Evolutionary conservation across 2,888 invertebrate genomes (phyloP), one percentile per base, ranked within the genome.

Genomic region (Cataglyphis rosenhaueri): DNA sequence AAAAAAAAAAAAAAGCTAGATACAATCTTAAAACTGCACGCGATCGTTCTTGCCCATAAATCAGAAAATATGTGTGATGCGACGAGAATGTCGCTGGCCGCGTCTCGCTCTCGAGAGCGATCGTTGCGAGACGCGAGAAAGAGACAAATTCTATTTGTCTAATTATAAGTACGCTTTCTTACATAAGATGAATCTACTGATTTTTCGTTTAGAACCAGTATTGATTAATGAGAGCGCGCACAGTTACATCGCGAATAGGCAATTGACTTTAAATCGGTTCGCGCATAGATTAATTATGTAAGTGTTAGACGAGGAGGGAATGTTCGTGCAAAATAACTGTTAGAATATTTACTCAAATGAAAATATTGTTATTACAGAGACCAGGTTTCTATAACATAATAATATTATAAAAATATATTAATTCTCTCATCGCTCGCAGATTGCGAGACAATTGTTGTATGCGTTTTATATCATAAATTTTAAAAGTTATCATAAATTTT

Each of bases 11-110:
- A 52, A 52, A 52, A 8, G 8, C 82, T 85, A 85, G 89, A 88
- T 88, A 76, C 79, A 66, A 86, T 88, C 88, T 85, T 57, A 85
- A 88, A 84, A 88, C 82, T 52, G 83, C 81, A 82, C 78, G 83
- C 62, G 74, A 70, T 79, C 81, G 62, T 32, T 32, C 55, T 29
- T 32, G 81, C 84, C 88, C 90, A 86, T 92, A 91, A 92, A 92
- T 92, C 88, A 91, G 89, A 86, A 88, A 89, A 89, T 84, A 82
- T 82, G 62, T 68, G 85, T 66, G 85, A 71, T 62, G 62, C 62
- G 44, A 35, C 48, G 57, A 81, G 73, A 85, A 68, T 71, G 81
- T 82, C 73, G 55, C 71, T 57, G 21, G 66, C 32, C 44, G 38
- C 68, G 52, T 32, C 57, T n/a, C 76, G 66, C 21, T 62, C 32